These are phyloP conservation scores for Coregonus suidteri DNA, from an alignment of 2,797 vertebrate genomes.

Conservation along the genomic window DNA sequence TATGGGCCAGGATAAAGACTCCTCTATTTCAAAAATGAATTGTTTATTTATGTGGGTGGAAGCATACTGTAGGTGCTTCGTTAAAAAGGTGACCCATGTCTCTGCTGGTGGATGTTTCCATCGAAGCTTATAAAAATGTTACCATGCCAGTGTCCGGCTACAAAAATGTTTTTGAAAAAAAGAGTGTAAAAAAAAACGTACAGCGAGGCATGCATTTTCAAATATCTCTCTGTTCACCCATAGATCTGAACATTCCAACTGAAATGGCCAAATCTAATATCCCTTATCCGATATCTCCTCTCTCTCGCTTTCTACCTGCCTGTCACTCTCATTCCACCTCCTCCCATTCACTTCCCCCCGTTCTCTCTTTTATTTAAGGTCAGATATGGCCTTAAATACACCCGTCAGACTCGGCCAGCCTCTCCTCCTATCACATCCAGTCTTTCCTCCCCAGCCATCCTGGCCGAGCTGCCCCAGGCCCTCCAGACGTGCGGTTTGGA, in stretches of 20 bases:
- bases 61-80: conserved; percentile 48
- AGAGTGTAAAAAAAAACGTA: conserved; percentile 36
- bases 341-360: not conserved
- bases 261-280: conserved; percentile 63
- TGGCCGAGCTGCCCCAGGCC: conserved; percentile 32
- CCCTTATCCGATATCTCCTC: conserved; percentile 44
- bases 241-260: conserved; percentile 60
- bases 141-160: conserved; percentile 40
- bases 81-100: conserved; percentile 56
- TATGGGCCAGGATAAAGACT: conserved; percentile 43
- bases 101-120: conserved; percentile 67
- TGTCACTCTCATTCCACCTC: not conserved
- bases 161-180: conserved; percentile 41
- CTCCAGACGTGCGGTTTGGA: conserved; percentile 56
- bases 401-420: conserved; percentile 61
- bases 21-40: conserved; percentile 65
- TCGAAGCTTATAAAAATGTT: conserved; percentile 58
- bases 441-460: conserved; percentile 26
- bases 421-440: conserved; percentile 57
- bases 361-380: conserved; percentile 58
- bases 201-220: conserved; percentile 61
- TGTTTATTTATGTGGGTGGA: conserved; percentile 66
- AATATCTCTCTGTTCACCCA: conserved; percentile 53
- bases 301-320: not conserved
- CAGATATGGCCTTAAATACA: conserved; percentile 72